Evolutionary conservation across 2,113 vertebrate species (phyloP).

Genomic region (Dolichallabes microphthalmus): DNA sequence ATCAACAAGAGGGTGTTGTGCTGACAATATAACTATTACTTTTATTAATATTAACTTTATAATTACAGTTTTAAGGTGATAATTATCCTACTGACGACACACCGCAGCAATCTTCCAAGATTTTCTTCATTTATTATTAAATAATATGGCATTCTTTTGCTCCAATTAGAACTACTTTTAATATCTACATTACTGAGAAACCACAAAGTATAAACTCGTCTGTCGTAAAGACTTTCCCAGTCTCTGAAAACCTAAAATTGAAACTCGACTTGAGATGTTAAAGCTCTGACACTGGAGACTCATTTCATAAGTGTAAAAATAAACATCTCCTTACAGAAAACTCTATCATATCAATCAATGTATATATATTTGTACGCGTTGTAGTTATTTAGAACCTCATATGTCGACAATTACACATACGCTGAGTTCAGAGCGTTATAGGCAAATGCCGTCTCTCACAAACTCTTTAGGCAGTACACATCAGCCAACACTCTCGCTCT

Average conservation of each 20-base stretch:
- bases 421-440: too few species aligned
- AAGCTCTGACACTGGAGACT: not conserved
- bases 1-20: not conserved
- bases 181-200: not conserved
- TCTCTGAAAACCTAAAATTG: not conserved
- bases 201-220: not conserved
- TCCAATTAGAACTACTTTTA: not conserved
- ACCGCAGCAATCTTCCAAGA: not conserved
- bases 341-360: not conserved
- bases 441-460: constrained; percentile 33
- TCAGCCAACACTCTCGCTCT: constrained; percentile 42
- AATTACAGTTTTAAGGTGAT: too few species aligned
- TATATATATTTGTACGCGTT: not conserved
- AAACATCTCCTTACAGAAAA: not conserved
- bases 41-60: too few species aligned
- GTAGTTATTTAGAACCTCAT: not conserved
- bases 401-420: not conserved
- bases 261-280: not conserved
- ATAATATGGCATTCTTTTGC: not conserved
- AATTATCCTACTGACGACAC: too few species aligned
- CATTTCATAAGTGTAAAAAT: not conserved
- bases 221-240: not conserved
- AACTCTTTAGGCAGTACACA: constrained; percentile 55
- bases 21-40: not conserved
- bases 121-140: too few species aligned